Percentiles rank a stretch among this genome's conserved stretches.
These are phyloP conservation scores for Prosopocoilus inquinatus DNA, from an alignment of 2,888 invertebrate species.

Conservation along the genomic window DNA sequence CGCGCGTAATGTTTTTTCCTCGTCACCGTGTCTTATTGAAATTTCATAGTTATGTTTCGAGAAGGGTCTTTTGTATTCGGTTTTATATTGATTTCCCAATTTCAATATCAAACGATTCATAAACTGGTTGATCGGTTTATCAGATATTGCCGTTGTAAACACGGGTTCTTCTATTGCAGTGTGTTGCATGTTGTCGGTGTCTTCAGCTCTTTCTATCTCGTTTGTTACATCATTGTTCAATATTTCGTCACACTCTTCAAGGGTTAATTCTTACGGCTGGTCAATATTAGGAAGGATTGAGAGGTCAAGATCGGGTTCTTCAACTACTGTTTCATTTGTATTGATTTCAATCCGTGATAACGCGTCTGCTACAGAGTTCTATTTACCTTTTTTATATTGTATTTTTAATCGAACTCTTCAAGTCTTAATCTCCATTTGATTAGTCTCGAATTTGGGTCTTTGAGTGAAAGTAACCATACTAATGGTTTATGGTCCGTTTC, in stretches of 20 bases:
- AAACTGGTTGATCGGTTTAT: background rate
- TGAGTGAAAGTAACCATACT: conserved; percentile 12
- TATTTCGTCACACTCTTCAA: background rate
- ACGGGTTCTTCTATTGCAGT: background rate
- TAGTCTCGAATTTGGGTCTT: conserved; percentile 10
- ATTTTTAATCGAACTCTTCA: conserved; percentile 16
- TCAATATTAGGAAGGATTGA: background rate
- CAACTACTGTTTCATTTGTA: background rate
- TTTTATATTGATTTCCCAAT: background rate
- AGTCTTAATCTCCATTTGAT: conserved; percentile 10
- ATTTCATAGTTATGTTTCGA: background rate
- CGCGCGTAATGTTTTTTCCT: background rate
- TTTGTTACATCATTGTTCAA: background rate
- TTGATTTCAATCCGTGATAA: conserved; percentile 15
- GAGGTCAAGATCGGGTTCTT: background rate
- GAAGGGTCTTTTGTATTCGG: background rate
- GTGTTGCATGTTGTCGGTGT: background rate
- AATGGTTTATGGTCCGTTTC: conserved; percentile 21
- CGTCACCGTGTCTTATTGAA: background rate
- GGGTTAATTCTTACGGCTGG: background rate
- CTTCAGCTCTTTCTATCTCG: background rate
- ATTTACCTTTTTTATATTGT: conserved; percentile 19
- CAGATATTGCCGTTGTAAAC: background rate
- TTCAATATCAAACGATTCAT: background rate
- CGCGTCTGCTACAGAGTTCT: conserved; percentile 17